These are phyloP conservation scores for Morbakka virulenta DNA, from an alignment of 30 jellyfish, hydroid and myxozoan species.

Conservation along the genomic window DNA sequence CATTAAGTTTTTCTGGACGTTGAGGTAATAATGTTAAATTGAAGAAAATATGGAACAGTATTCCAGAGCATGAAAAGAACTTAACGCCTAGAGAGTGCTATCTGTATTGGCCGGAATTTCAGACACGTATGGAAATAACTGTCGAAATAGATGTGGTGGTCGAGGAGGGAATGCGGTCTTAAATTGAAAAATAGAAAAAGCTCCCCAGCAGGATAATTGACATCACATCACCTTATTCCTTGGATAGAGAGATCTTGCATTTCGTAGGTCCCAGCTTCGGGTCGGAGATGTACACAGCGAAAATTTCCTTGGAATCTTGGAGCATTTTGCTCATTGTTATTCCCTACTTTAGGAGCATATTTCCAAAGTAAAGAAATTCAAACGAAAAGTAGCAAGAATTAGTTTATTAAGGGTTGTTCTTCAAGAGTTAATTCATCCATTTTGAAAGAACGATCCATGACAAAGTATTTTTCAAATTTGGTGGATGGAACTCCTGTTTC, in stretches of 20 bases:
- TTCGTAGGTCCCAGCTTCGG: slow-evolving; percentile 20
- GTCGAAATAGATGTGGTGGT: slow-evolving; percentile 1
- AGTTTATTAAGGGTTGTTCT: neutral
- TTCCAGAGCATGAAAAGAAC: neutral
- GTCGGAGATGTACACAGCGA: slow-evolving; percentile 8
- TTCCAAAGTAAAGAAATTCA: neutral
- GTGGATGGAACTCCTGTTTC: neutral
- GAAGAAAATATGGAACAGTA: neutral
- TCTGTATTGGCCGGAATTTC: neutral
- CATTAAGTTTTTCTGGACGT: neutral
- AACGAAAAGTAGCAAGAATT: no score
- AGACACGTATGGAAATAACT: neutral
- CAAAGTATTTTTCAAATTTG: neutral
- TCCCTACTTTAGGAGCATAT: neutral
- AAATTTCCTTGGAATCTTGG: slow-evolving; percentile 7
- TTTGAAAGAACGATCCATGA: neutral
- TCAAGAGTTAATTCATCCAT: neutral
- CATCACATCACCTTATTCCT: neutral
- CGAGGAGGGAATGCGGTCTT: slow-evolving; percentile 4
- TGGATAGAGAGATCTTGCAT: neutral
- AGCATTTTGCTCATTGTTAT: neutral
- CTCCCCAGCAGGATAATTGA: neutral
- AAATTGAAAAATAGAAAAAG: slow-evolving; percentile 1
- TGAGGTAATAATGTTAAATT: neutral
- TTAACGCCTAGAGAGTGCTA: neutral